Percentiles rank a stretch among this genome's conserved stretches.
Conservation (phyloP, 2,888 invertebrate genomes). For the Dendrolimus houi region DNA sequence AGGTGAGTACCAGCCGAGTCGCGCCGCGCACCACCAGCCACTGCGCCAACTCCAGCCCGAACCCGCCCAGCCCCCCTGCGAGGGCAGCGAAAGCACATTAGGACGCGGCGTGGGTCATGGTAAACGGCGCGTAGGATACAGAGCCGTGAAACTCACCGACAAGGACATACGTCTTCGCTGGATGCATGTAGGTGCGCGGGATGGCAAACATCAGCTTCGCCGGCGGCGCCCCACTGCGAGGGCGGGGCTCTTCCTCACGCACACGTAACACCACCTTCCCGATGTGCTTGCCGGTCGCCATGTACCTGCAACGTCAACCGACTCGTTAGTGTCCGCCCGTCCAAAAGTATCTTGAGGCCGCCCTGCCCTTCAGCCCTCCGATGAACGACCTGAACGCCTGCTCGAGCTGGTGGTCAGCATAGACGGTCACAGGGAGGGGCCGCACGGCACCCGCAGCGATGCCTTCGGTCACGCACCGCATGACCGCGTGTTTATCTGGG, state of each 20-base stretch:
- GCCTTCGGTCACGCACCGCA: constrained; percentile 87
- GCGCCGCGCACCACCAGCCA: constrained; percentile 95
- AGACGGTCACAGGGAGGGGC: constrained; percentile 93
- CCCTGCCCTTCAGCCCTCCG: not conserved
- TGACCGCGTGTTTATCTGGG: constrained; percentile 85
- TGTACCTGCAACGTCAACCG: constrained; percentile 71
- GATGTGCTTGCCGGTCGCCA: constrained; percentile 98
- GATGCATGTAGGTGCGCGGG: constrained; percentile 90
- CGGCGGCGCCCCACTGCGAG: constrained; percentile 47
- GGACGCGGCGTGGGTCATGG: too few species aligned
- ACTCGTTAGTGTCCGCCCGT: not conserved
- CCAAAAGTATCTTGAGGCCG: not conserved
- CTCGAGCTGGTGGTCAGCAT: constrained; percentile 90
- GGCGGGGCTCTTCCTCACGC: constrained; percentile 83
- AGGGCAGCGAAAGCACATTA: not conserved
- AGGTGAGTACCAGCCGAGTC: constrained; percentile 88
- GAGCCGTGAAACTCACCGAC: constrained; percentile 70
- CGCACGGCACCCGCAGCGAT: constrained; percentile 91
- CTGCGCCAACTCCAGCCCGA: constrained; percentile 94
- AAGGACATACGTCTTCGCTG: constrained; percentile 84
- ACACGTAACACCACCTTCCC: constrained; percentile 97
- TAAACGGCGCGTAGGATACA: too few species aligned
- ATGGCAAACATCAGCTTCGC: constrained; percentile 84
- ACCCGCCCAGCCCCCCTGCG: constrained; percentile 92
- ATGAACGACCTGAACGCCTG: constrained; percentile 85